Evolutionary conservation across 1,140 invertebrate genomes (phyloP).

Genomic region (Philopotamus ludificatus): DNA sequence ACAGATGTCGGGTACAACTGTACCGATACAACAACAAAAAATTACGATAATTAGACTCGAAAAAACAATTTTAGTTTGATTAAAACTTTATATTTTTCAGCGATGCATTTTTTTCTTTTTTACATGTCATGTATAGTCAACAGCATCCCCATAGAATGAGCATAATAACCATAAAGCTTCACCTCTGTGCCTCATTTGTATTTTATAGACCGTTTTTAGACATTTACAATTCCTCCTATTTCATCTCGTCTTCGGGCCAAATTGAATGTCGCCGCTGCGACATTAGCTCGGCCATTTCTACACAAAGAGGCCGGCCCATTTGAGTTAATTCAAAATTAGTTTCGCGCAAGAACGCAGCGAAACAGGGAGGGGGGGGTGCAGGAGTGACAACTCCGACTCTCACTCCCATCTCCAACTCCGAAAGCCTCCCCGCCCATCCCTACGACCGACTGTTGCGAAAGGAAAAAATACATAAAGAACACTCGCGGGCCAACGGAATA

Average conservation of each 20-base stretch:
- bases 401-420: too few relatives aligned
- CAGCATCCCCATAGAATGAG: too few relatives aligned
- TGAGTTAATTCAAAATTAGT: slow-evolving; percentile 25
- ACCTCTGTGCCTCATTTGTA: not conserved
- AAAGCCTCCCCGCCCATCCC: too few relatives aligned
- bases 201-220: not conserved
- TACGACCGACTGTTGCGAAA: slow-evolving; percentile 2
- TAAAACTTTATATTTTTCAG: too few relatives aligned
- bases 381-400: not conserved
- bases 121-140: too few relatives aligned
- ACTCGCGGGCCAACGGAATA: slow-evolving; percentile 25
- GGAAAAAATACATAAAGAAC: slow-evolving; percentile 25
- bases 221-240: not conserved
- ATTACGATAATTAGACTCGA: too few relatives aligned
- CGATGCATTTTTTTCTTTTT: too few relatives aligned
- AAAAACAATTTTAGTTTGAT: too few relatives aligned
- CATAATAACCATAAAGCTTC: too few relatives aligned
- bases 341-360: slow-evolving; percentile 7
- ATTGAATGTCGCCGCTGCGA: not conserved
- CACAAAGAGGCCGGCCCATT: slow-evolving; percentile 4
- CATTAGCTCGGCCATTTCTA: not conserved
- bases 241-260: not conserved
- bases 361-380: not conserved
- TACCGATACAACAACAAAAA: too few relatives aligned
- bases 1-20: too few relatives aligned